These are phyloP conservation scores for Drosophila asahinai DNA, from an alignment of 1,140 invertebrate genomes.

Conservation along the genomic window DNA sequence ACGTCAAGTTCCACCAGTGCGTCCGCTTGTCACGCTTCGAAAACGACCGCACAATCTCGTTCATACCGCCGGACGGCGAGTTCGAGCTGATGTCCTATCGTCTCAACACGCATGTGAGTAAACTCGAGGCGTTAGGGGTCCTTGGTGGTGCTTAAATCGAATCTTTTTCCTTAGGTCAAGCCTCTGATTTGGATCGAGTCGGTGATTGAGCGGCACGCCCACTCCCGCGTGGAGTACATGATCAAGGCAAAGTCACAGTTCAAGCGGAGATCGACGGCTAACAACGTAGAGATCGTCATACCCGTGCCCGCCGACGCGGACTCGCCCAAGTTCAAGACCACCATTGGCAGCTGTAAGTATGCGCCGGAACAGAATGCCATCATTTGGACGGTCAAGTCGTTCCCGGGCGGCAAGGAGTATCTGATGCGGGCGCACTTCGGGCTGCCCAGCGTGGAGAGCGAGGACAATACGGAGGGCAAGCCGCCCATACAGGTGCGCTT, in stretches of 20 bases:
- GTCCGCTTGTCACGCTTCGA: slow-evolving; percentile 98
- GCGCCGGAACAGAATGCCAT: slow-evolving; percentile 99
- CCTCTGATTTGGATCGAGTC: slow-evolving; percentile 99
- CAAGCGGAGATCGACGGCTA: slow-evolving; percentile 98
- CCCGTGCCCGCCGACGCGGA: slow-evolving; percentile 99
- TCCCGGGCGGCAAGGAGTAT: slow-evolving; percentile 99
- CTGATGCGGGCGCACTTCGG: slow-evolving; percentile 99
- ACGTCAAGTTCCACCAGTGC: slow-evolving; percentile 99
- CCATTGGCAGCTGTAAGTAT: slow-evolving; percentile 98
- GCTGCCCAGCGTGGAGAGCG: slow-evolving; percentile 97
- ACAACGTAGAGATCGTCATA: slow-evolving; percentile 99
- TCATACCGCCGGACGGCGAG: slow-evolving; percentile 99
- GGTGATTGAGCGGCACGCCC: slow-evolving; percentile 99
- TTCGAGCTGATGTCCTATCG: slow-evolving; percentile 99
- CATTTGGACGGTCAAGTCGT: slow-evolving; percentile 99
- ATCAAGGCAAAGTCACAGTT: slow-evolving; percentile 99
- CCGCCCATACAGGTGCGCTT: slow-evolving; percentile 99
- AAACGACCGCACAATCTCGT: slow-evolving; percentile 99
- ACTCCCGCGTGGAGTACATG: slow-evolving; percentile 99
- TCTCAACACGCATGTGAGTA: slow-evolving; percentile 96
- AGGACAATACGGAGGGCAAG: slow-evolving; percentile 96
- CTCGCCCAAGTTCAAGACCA: slow-evolving; percentile 99
- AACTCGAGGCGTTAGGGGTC: background rate
- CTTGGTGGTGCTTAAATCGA: background rate
- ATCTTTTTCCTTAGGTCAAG: slow-evolving; percentile 89